These are phyloP conservation scores for Drosophila quadrilineata DNA, from an alignment of 1,140 invertebrate species.

Conservation along the genomic window DNA sequence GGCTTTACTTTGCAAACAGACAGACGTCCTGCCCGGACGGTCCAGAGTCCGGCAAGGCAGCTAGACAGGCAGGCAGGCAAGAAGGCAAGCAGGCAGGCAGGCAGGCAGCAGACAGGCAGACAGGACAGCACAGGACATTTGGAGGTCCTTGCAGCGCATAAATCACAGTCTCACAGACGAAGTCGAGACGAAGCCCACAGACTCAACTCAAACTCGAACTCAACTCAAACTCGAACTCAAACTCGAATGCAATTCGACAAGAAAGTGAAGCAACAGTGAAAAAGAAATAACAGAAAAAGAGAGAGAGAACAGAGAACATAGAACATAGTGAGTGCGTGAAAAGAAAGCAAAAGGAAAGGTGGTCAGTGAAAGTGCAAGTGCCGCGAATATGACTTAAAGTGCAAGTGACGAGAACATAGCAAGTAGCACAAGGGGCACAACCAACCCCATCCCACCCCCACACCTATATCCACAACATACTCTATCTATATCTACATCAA, in stretches of 20 bases:
- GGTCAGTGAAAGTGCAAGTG: constrained; percentile 68
- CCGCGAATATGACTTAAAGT: constrained; percentile 71
- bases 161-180: constrained; percentile 54
- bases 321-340: neutral
- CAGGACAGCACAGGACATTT: too few species aligned
- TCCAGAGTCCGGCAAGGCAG: neutral
- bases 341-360: constrained; percentile 19
- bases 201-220: constrained; percentile 3
- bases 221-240: constrained; percentile 1
- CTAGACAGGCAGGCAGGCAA: constrained; percentile 15
- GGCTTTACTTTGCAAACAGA: constrained; percentile 25
- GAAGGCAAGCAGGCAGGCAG: constrained; percentile 36
- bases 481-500: too few species aligned
- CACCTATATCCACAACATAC: neutral
- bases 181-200: constrained; percentile 29
- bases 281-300: constrained; percentile 32
- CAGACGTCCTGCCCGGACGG: too few species aligned
- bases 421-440: constrained; percentile 21
- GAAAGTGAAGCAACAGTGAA: constrained; percentile 29
- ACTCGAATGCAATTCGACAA: neutral
- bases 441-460: neutral
- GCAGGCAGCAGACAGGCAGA: constrained; percentile 56
- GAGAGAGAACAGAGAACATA: constrained; percentile 14
- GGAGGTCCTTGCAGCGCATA: constrained; percentile 74
- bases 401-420: constrained; percentile 26